Evolutionary conservation across 2,888 invertebrate genomes (phyloP), one percentile per base, ranked within the genome.

Genomic region (Idaea dimidiata): DNA sequence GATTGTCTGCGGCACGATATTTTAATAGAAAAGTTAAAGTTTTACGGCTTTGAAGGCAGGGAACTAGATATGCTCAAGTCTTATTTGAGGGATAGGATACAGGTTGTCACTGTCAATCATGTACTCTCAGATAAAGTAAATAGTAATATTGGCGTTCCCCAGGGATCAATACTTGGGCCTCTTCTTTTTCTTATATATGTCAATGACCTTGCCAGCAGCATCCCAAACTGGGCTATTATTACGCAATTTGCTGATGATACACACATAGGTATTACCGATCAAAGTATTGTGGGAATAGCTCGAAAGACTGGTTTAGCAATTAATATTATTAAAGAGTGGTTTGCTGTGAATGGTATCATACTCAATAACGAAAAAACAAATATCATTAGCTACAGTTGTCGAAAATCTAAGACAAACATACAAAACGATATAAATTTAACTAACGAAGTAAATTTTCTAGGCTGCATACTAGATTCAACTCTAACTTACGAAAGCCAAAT

Each of bases 1-100:
- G 62, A 62, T 57, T 62, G 62, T 17, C 18, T 62, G 24, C 16
- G 59, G 4, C 62, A 62, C 31, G 57, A 62, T 16, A 57, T 59
- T 6, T 14, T 59, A 31, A 14, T 62, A 10, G 0, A 55, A 16
- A 62, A 62, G 58, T 31, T 61, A 6, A 14, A 57, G 10, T 58
- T 57, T 10, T 61, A 61, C 17, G 61, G 61, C 7, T 58, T 61
- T 31, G 53, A 58, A 6, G 61, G 57, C 6, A 61, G 31, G 7
- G 61, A 61, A 58, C 31, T 61, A 8, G 14, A 10, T n/a, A 53
- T 53, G 53, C 53, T 53, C 10, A n/a, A 53, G 1, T 16, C 53
- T n/a, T 53, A 53, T 53, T 53, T 53, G n/a, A 53, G n/a, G n/a
- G n/a, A 53, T 53, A 53, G 53, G n/a, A 16, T 16, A 10, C 53